Base-by-base conservation (phyloP, 2,888 invertebrate genomes). In the Arge pagana region DNA sequence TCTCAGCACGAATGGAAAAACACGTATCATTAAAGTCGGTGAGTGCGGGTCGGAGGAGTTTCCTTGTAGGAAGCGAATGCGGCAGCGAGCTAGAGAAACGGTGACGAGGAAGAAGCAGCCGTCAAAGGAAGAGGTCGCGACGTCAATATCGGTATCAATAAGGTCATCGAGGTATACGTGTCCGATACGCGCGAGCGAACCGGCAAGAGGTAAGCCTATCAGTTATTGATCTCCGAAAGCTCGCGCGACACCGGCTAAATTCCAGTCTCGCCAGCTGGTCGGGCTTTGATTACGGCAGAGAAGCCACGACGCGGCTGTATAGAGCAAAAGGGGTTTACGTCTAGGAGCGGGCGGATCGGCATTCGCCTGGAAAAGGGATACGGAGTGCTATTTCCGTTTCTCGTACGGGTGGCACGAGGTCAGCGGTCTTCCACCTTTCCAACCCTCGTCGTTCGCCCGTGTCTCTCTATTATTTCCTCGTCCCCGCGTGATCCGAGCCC, bases 211-310 rank as follows among this genome's bases (percentile, higher is more conserved):
- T 45, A 45, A 33, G 23, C 45, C 45, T 45, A 45, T 45, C 45
- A 45, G 45, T 45, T 45, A 45, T 45, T 45, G 45, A 45, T 45
- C 45, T 45, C 33, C 8, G 31, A 11, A 33, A 45, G 45, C 23
- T 23, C n/a, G n/a, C 3, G 18, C 23, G 45, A 45, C 23, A 35
- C 35, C 23, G 45, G 33, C 45, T 35, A 11, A 13, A 23, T 10
- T 16, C 30, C n/a, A 24, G 42, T 30, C 42, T 21, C 18, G 13
- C 36, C n/a, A 19, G 16, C 31, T 19, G 23, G 45, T 21, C 42
- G 42, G 45, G 23, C 45, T 45, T 45, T 45, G 45, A 45, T 45
- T 45, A 33, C 45, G 45, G 31, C 45, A 31, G 21, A 31, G 23
- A 16, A 45, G 31, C 24, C 33, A 21, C 23, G 33, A 45, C 18